Evolutionary conservation across 2,888 invertebrate species (phyloP).

Genomic region (Ptilodon capucinus): DNA sequence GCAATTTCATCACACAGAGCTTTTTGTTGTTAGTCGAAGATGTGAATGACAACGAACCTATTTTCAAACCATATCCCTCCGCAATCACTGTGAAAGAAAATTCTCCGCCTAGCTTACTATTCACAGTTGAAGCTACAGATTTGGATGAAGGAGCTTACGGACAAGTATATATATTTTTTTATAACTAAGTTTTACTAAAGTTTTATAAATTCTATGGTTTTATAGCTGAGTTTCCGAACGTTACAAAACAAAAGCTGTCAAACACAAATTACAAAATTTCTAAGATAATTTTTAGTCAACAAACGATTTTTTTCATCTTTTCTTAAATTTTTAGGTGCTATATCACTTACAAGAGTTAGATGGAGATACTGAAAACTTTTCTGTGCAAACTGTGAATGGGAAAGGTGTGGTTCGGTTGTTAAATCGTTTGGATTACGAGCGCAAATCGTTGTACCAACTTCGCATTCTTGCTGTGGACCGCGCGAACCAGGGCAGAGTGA

Average conservation of each 20-base stretch:
- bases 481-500: conserved; percentile 91
- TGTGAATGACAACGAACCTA: conserved; percentile 95
- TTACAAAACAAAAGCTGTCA: not conserved
- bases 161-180: conserved; percentile 85
- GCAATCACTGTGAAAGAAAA: conserved; percentile 92
- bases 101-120: conserved; percentile 87
- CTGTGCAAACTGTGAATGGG: conserved; percentile 91
- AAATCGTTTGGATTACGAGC: conserved; percentile 92
- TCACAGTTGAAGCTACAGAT: conserved; percentile 93
- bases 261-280: not conserved
- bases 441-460: conserved; percentile 92
- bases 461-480: conserved; percentile 92
- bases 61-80: conserved; percentile 92
- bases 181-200: too few relatives aligned
- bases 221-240: too few relatives aligned
- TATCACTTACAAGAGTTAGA: conserved; percentile 93
- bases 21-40: conserved; percentile 94
- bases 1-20: conserved; percentile 95
- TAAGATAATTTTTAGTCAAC: not conserved
- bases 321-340: conserved; percentile 82
- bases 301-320: conserved; percentile 4
- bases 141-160: conserved; percentile 96
- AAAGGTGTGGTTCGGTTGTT: conserved; percentile 91
- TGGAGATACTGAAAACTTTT: conserved; percentile 89
- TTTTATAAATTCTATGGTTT: too few relatives aligned